Evolutionary conservation across 2,113 vertebrate species (phyloP).

Genomic region (Anhinga rufa): DNA sequence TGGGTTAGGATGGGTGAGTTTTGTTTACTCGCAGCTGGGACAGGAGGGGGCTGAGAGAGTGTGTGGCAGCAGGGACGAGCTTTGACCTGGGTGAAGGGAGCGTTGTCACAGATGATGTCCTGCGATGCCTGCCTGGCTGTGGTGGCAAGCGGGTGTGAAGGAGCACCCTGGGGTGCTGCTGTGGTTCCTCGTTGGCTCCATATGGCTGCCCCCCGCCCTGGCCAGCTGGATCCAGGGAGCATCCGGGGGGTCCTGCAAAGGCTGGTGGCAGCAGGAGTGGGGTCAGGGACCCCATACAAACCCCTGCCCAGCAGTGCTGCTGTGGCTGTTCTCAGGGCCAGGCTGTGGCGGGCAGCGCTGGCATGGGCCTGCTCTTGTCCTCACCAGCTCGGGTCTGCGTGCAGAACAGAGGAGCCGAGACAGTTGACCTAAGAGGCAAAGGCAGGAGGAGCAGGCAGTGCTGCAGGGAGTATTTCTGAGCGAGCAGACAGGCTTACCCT

Average conservation of each 20-base stretch:
- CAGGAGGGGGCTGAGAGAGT: not conserved
- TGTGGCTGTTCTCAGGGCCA: not conserved
- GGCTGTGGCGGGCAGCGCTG: not conserved
- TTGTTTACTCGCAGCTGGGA: not conserved
- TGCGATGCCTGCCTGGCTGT: not conserved
- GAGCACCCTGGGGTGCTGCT: not conserved
- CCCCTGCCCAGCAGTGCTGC: not conserved
- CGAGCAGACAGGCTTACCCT: not conserved
- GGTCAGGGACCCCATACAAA: rapidly evolving
- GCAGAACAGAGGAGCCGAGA: not conserved
- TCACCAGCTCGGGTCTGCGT: not conserved
- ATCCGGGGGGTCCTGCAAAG: rapidly evolving
- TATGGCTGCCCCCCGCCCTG: not conserved
- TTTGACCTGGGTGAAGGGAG: rapidly evolving
- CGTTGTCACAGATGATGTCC: rapidly evolving
- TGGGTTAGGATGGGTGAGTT: not conserved
- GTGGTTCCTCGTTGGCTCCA: rapidly evolving
- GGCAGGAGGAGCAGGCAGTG: not conserved
- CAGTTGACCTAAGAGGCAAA: not conserved
- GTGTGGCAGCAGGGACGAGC: rapidly evolving
- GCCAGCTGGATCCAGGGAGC: not conserved
- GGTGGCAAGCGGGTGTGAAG: rapidly evolving
- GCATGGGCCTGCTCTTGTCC: not conserved
- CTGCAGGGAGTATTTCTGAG: not conserved
- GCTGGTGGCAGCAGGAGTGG: not conserved